Conservation (phyloP, 2,113 vertebrate species). For the Ceuthmochares aereus region DNA sequence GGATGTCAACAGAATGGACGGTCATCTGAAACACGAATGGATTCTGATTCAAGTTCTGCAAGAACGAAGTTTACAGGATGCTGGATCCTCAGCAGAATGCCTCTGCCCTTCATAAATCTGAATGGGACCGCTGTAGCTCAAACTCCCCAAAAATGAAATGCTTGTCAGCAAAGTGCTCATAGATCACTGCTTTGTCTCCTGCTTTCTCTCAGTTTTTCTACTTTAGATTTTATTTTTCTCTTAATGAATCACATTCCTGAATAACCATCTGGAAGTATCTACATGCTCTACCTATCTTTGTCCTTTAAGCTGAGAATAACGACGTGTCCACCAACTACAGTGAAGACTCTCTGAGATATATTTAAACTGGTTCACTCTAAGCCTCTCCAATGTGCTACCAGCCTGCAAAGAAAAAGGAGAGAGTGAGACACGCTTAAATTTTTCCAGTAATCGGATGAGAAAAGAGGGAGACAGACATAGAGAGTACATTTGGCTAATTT, state of each 20-base stretch:
- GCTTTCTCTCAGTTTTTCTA: neutral
- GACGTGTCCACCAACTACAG: slow-evolving; percentile 42
- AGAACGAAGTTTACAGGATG: neutral
- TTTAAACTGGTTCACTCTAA: slow-evolving; percentile 69
- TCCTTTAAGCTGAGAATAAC: slow-evolving; percentile 42
- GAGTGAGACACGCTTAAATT: slow-evolving; percentile 61
- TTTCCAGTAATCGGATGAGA: slow-evolving; percentile 75
- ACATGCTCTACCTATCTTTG: neutral
- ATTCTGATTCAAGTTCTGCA: neutral
- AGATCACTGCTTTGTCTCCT: neutral
- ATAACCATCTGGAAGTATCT: neutral
- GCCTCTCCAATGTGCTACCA: slow-evolving; percentile 72
- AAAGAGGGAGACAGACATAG: slow-evolving; percentile 55
- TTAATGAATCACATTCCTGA: neutral
- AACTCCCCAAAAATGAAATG: rapidly evolving
- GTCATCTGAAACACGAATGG: neutral
- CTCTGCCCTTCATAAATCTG: neutral
- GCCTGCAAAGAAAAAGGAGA: slow-evolving; percentile 53
- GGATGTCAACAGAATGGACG: neutral
- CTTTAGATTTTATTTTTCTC: slow-evolving; percentile 31
- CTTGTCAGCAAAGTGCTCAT: neutral
- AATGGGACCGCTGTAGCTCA: neutral
- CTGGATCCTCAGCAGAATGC: neutral
- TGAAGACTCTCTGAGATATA: slow-evolving; percentile 45
- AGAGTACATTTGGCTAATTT: slow-evolving; percentile 77